Evolutionary conservation across 2,888 invertebrate species (phyloP), one percentile per base, ranked within the genome.

Genomic region (Sclerodermus sp.): DNA sequence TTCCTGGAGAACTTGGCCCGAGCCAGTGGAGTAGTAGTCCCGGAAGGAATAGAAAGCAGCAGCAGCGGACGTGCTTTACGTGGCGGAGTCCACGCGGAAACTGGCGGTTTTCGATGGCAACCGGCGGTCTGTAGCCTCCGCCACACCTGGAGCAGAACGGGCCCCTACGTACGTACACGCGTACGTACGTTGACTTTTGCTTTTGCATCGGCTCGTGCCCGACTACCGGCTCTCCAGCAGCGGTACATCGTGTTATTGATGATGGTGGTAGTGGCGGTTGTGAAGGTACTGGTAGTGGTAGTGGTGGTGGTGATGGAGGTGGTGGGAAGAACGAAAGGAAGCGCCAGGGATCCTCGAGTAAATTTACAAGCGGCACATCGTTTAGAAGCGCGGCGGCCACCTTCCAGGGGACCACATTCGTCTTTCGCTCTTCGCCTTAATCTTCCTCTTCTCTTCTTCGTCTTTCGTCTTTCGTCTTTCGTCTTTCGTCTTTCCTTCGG

Each of bases 61-160:
- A 30, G 40, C 23, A 38, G 45, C 45, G 39, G 23, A 23, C 23
- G 23, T 23, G 14, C 48, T 49, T 43, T 49, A 49, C 54, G 51
- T 43, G 49, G 30, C 62, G 65, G 53, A 65, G 67, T 72, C 70
- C 64, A 71, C 71, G 60, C 67, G 71, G 68, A 74, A 73, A 74
- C 73, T 73, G 72, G 61, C 58, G 60, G 51, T 57, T 62, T 58
- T 64, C 63, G 60, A 58, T 56, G 59, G 62, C 60, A 62, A 59
- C 61, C 62, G 45, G 50, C 45, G 42, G 60, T 4, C 34, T 34
- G 55, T 64, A 56, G 62, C 62, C 64, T 64, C 59, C 58, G 18
- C 46, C 48, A 34, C 57, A 51, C 54, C 51, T 58, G 49, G 50
- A 60, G 60, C 65, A 59, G 63, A 70, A 64, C 68, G 58, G 49